These are phyloP conservation scores for Apamea sordens DNA, from an alignment of 2,888 invertebrate species.

Conservation along the genomic window DNA sequence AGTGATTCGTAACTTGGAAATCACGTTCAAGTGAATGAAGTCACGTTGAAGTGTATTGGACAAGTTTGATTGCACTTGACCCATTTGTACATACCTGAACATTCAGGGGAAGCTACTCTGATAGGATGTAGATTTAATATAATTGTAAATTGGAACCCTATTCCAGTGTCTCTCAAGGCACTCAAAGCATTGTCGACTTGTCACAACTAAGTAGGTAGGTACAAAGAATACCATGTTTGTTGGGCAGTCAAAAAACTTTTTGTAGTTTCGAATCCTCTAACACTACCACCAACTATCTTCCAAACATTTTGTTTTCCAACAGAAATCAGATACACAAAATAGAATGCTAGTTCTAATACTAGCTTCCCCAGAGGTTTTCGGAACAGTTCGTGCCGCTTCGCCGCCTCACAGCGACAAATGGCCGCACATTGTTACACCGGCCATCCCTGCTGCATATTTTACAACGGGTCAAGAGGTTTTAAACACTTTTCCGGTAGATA, in stretches of 20 bases:
- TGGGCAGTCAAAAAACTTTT: neutral
- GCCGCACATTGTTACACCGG: conserved; percentile 69
- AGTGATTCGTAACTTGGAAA: conserved; percentile 14
- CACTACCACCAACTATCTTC: neutral
- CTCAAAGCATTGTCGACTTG: neutral
- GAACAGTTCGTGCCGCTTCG: conserved; percentile 29
- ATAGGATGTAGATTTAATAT: neutral
- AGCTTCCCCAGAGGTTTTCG: conserved; percentile 35
- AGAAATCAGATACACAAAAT: conserved; percentile 12
- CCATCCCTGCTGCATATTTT: conserved; percentile 73
- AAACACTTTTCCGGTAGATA: conserved; percentile 75
- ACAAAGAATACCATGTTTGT: neutral
- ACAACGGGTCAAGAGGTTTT: conserved; percentile 72
- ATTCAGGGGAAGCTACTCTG: neutral
- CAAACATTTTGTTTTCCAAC: conserved; percentile 5
- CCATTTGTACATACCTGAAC: conserved; percentile 3
- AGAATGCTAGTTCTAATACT: conserved; percentile 19
- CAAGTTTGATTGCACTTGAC: conserved; percentile 25
- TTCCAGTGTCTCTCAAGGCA: neutral
- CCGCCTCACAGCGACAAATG: conserved; percentile 66
- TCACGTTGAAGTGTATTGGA: neutral
- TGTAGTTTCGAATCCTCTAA: neutral
- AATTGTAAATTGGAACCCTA: neutral
- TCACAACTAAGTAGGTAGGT: neutral
- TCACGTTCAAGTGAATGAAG: conserved; percentile 12